phyloP scores from a whole-genome alignment of 2,113 vertebrate species.

The Pogona vitticeps region DNA sequence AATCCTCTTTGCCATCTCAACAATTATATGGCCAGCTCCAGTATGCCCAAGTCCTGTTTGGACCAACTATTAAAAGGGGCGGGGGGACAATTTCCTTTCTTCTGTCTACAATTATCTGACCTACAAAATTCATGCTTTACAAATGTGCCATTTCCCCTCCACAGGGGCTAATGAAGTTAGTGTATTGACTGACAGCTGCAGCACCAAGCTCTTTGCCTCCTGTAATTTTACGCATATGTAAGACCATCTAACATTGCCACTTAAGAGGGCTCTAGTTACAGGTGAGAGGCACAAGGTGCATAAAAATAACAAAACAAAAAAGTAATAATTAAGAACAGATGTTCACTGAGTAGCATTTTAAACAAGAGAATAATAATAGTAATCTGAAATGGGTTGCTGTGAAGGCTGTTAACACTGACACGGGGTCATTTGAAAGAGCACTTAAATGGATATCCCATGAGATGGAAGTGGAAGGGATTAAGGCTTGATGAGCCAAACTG shows the following conservation, averaged over 20 bases:
- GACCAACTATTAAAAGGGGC: background rate
- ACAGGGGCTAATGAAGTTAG: slow-evolving; percentile 30
- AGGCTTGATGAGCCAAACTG: slow-evolving; percentile 35
- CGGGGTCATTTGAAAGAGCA: slow-evolving; percentile 69
- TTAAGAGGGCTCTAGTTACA: slow-evolving; percentile 39
- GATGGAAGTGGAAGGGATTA: slow-evolving; percentile 67
- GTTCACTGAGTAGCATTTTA: slow-evolving; percentile 67
- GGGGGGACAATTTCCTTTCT: background rate
- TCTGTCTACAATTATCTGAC: background rate
- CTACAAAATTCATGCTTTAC: background rate
- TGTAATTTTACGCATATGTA: slow-evolving; percentile 39
- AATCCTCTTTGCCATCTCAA: background rate
- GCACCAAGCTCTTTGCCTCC: slow-evolving; percentile 12
- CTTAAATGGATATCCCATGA: slow-evolving; percentile 62
- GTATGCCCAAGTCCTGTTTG: background rate
- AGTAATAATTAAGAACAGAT: slow-evolving; percentile 69
- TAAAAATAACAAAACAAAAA: slow-evolving; percentile 48
- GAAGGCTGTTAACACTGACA: slow-evolving; percentile 75
- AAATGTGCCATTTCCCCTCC: slow-evolving; percentile 31
- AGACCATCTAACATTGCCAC: slow-evolving; percentile 36
- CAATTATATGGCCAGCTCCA: no score
- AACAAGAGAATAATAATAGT: slow-evolving; percentile 68
- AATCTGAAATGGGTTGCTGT: slow-evolving; percentile 71
- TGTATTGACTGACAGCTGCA: slow-evolving; percentile 29
- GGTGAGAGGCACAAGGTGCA: slow-evolving; percentile 30